Evolutionary conservation across 2,888 invertebrate genomes (phyloP).

Genomic region (Caenorhabditis zanzibari): DNA sequence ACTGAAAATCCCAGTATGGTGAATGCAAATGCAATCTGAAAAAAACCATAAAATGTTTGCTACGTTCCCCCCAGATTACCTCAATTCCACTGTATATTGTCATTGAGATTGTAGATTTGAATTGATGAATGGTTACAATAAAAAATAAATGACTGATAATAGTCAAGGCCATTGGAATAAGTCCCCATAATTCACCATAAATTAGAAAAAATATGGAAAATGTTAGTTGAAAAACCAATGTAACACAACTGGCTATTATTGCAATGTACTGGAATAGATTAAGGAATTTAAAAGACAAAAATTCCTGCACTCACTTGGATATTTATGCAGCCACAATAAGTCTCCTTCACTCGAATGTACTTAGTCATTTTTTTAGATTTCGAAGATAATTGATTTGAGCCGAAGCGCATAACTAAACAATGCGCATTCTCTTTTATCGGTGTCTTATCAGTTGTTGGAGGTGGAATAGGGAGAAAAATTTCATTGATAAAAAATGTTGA

Average conservation of each 20-base stretch:
- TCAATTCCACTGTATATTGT: slow-evolving; percentile 44
- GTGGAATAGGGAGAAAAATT: slow-evolving; percentile 25
- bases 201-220: slow-evolving; percentile 62
- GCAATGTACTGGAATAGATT: slow-evolving; percentile 51
- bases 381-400: slow-evolving; percentile 26
- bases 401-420: slow-evolving; percentile 41
- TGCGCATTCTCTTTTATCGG: slow-evolving; percentile 42
- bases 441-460: slow-evolving; percentile 42
- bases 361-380: slow-evolving; percentile 38
- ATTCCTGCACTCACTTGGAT: slow-evolving; percentile 52
- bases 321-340: slow-evolving; percentile 50
- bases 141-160: slow-evolving; percentile 52
- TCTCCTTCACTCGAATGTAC: slow-evolving; percentile 56
- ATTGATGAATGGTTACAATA: slow-evolving; percentile 39
- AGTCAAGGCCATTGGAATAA: slow-evolving; percentile 42
- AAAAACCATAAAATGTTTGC: neutral
- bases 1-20: slow-evolving; percentile 52
- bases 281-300: neutral
- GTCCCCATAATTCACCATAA: slow-evolving; percentile 53
- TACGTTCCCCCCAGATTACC: too few relatives aligned
- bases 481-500: slow-evolving; percentile 31
- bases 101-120: slow-evolving; percentile 40
- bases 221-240: slow-evolving; percentile 36
- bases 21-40: slow-evolving; percentile 53
- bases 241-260: slow-evolving; percentile 40